Percentiles rank a stretch among this genome's conserved stretches.
phyloP scores from a whole-genome alignment of 2,797 vertebrate genomes.

The Molossus alvarezi region DNA sequence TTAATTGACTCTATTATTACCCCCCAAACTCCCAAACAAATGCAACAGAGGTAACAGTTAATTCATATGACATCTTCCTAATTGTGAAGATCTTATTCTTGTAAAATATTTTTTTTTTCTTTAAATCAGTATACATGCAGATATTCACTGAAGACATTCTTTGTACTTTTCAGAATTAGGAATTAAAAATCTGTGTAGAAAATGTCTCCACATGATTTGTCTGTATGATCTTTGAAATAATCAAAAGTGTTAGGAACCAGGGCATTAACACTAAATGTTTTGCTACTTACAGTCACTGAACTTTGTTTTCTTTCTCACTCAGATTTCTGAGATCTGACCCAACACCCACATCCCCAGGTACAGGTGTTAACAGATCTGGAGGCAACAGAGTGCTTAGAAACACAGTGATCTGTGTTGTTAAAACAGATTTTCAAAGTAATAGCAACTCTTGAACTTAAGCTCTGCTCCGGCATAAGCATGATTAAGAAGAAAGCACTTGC shows the following conservation, averaged over 20 bases:
- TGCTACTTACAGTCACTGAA: conserved; percentile 43
- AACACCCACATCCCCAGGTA: conserved; percentile 43
- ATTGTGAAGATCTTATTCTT: conserved; percentile 47
- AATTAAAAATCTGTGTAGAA: conserved; percentile 51
- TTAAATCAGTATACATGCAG: neutral
- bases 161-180: neutral
- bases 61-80: neutral
- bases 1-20: conserved; percentile 14
- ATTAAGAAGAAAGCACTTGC: conserved; percentile 78
- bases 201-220: conserved; percentile 19
- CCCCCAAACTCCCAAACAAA: neutral
- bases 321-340: conserved; percentile 68
- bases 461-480: conserved; percentile 69
- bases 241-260: conserved; percentile 31
- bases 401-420: conserved; percentile 71
- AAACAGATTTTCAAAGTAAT: conserved; percentile 82
- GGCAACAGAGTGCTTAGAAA: conserved; percentile 70
- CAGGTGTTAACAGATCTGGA: conserved; percentile 61
- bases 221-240: conserved; percentile 49
- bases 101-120: neutral
- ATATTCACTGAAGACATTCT: conserved; percentile 52
- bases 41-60: neutral
- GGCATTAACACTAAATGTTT: conserved; percentile 4
- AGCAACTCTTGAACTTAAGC: conserved; percentile 76
- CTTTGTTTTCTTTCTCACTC: conserved; percentile 71